These are phyloP conservation scores for Misgurnus anguillicaudatus DNA, from an alignment of 2,113 vertebrate species.

Conservation along the genomic window DNA sequence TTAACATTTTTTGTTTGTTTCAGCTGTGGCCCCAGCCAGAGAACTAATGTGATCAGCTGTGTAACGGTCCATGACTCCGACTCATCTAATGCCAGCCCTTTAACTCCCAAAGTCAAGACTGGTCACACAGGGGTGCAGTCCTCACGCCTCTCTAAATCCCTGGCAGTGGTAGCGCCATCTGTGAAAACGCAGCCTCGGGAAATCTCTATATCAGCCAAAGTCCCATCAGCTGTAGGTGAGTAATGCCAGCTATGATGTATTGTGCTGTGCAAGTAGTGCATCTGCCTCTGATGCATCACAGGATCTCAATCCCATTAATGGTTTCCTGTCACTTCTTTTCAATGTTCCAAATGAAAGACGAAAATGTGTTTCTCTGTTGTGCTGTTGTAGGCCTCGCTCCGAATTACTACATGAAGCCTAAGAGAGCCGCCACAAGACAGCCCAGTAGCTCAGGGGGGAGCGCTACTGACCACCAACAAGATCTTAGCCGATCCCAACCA, in stretches of 20 bases:
- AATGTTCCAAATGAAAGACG: neutral
- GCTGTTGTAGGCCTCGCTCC: conserved; percentile 41
- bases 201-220: conserved; percentile 75
- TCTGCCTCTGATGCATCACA: no score
- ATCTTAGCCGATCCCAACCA: conserved; percentile 91
- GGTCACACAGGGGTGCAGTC: conserved; percentile 71
- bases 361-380: neutral
- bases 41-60: conserved; percentile 98
- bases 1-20: neutral
- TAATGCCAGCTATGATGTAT: no score
- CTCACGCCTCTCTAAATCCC: conserved; percentile 80
- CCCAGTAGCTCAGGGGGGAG: conserved; percentile 85
- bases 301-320: no score
- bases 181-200: conserved; percentile 88
- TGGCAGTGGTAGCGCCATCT: conserved; percentile 82
- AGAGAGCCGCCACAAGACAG: conserved; percentile 80
- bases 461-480: conserved; percentile 77
- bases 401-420: conserved; percentile 78
- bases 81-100: conserved; percentile 91
- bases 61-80: conserved; percentile 97
- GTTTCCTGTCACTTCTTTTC: no score
- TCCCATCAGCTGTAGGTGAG: conserved; percentile 63
- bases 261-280: no score
- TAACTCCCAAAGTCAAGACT: conserved; percentile 76
- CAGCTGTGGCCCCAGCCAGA: conserved; percentile 81